Evolutionary conservation across 30 jellyfish, hydroid and myxozoan species (phyloP), one percentile per base, ranked within the genome.

Genomic region (Catostylus mosaicus): DNA sequence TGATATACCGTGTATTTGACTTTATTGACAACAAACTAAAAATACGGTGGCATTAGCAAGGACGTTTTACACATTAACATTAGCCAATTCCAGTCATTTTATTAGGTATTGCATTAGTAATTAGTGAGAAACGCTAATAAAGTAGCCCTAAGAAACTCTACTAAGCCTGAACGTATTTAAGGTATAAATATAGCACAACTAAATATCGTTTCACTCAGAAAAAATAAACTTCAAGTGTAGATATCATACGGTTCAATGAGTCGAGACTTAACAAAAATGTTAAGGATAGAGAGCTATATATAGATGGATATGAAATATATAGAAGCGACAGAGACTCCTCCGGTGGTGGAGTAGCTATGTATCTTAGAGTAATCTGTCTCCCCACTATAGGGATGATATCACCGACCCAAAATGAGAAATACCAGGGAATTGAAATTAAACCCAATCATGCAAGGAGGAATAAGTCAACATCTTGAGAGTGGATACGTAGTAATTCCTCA

Each of bases 161-260:
- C 54, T 40, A 40, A 40, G 54, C 54, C 54, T 40, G 14, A 40
- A 40, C 7, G 54, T 12, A 68, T 27, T 14, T 30, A 68, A 20
- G 81, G 81, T 36, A 14, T 33, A 33, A 68, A 68, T 14, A 68
- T 68, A 18, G 62, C 81, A 34, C 64, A 32, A 26, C 33, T 68
- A 33, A 68, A 68, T 38, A 68, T 68, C 35, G 81, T 68, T 35
- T 68, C 81, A 14, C 81, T 68, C 33, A 63, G 64, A 68, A 23
- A 36, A 37, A 22, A 46, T 37, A 61, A 61, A 61, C 47, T 61
- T 16, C 38, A 24, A 61, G 8, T 61, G 74, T 35, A 61, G 74
- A 61, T 61, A n/a, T 61, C 47, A 29, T 61, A 27, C 8, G 40
- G 9, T 38, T 61, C 26, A 27, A 32, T 30, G 74, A 61, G 24